These are phyloP conservation scores for Glomeris marginata DNA, from an alignment of 2,888 invertebrate genomes.

Conservation along the genomic window DNA sequence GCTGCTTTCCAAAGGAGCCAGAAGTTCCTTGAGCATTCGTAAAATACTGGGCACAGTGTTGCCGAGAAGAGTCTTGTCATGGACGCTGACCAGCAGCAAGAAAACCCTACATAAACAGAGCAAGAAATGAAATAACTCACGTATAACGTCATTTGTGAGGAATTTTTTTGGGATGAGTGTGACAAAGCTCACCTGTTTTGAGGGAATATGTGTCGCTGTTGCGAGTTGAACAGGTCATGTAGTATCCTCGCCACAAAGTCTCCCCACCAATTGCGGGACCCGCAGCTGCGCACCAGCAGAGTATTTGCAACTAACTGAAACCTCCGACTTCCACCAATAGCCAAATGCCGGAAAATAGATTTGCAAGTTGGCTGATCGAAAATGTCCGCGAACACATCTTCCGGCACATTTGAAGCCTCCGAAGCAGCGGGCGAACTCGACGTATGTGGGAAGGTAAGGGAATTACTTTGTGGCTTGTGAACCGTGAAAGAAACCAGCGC, in stretches of 20 bases:
- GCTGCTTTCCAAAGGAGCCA: not conserved
- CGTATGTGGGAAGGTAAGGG: conserved; percentile 21
- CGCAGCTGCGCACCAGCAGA: conserved; percentile 59
- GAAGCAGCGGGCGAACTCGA: not conserved
- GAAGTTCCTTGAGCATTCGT: conserved; percentile 4
- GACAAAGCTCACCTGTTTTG: conserved; percentile 53
- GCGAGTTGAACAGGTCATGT: conserved; percentile 57
- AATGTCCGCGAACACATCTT: conserved; percentile 21
- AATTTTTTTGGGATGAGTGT: too few relatives aligned
- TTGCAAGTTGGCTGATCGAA: conserved; percentile 31
- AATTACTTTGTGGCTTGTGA: conserved; percentile 31
- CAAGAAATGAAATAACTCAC: not conserved
- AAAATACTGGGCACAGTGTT: conserved; percentile 10
- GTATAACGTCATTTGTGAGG: too few relatives aligned
- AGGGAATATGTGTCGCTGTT: conserved; percentile 62
- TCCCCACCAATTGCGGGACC: conserved; percentile 74
- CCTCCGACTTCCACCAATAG: conserved; percentile 61
- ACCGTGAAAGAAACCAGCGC: conserved; percentile 44
- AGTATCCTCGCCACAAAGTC: conserved; percentile 71
- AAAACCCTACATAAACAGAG: conserved; percentile 2
- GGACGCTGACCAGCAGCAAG: conserved; percentile 8
- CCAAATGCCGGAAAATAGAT: conserved; percentile 52
- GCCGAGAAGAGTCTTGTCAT: conserved; percentile 6
- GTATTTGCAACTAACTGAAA: conserved; percentile 64
- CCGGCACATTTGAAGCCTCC: not conserved